Percentiles rank a stretch among this genome's conserved stretches.
Conservation (phyloP, 2,113 vertebrate species). For the Cettia cetti region DNA sequence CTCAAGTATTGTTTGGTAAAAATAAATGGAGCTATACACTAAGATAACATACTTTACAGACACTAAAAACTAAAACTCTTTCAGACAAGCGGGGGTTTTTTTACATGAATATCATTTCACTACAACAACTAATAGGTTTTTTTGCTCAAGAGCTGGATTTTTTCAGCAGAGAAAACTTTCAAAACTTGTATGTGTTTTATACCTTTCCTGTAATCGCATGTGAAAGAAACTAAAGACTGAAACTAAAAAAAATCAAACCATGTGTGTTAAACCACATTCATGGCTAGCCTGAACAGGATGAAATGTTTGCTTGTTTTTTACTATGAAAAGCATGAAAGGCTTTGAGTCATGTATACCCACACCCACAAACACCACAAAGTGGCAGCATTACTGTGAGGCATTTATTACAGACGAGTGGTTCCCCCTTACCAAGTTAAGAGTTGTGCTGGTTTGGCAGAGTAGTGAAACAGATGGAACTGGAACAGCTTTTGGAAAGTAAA, state of each 20-base stretch:
- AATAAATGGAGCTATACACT: not conserved
- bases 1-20: not conserved
- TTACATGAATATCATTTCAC: not conserved
- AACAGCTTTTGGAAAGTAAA: not conserved
- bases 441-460: not conserved
- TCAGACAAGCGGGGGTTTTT: not conserved
- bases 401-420: not conserved
- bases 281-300: not conserved
- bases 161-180: not conserved
- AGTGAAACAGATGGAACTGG: not conserved
- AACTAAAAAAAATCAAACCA: not conserved
- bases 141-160: not conserved
- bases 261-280: not conserved
- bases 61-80: not conserved
- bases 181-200: not conserved
- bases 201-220: not conserved
- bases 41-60: not conserved
- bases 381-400: not conserved
- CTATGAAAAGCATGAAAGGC: not conserved
- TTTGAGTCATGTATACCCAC: not conserved
- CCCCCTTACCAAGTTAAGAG: not conserved
- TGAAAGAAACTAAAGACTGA: not conserved
- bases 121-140: not conserved
- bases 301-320: not conserved
- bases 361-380: not conserved